Evolutionary conservation across 2,888 invertebrate species (phyloP), one percentile per base, ranked within the genome.

Genomic region (Stenodema calcarata): DNA sequence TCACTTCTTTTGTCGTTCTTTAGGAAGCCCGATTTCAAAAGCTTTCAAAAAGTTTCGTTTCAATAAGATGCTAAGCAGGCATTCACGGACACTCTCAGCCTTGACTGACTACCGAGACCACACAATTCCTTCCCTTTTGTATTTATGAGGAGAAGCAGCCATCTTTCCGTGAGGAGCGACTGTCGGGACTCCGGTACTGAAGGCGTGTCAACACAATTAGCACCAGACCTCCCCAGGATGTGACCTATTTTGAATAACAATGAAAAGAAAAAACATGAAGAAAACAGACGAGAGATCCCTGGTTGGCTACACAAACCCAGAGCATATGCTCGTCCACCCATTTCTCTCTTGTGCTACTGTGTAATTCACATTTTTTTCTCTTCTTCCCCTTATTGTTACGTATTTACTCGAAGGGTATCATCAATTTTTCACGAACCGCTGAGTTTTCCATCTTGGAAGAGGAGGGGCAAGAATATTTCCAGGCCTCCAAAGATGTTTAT

Each of bases 211-310:
- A 30, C 50, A 80, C 80, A 80, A 80, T 80, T 80, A 80, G 47
- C 80, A 80, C 80, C 50, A 54, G 73, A 73, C 73, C 54, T 54
- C 35, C 47, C 80, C 80, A 80, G 80, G 80, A 80, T 80, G 80
- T 47, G 80, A 54, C 80, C 80, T 80, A 80, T 80, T 80, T 78
- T 80, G 30, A 80, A 80, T 80, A 80, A 80, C 80, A 80, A 80
- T 35, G 41, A 18, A 18, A 41, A 14, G n/a, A 35, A 73, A 7
- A 35, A 35, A 7, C n/a, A n/a, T n/a, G 7, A 35, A 73, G 27
- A 70, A 70, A 27, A 73, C 73, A 73, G 73, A n/a, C 30, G 73
- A 35, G 62, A 62, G 23, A n/a, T 23, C 62, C 27, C 62, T 62
- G 73, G 73, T 73, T 41, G 73, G 73, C 35, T 73, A 73, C 73